These are phyloP conservation scores for Drosophila phalerata DNA, from an alignment of 2,888 invertebrate species.

Conservation along the genomic window DNA sequence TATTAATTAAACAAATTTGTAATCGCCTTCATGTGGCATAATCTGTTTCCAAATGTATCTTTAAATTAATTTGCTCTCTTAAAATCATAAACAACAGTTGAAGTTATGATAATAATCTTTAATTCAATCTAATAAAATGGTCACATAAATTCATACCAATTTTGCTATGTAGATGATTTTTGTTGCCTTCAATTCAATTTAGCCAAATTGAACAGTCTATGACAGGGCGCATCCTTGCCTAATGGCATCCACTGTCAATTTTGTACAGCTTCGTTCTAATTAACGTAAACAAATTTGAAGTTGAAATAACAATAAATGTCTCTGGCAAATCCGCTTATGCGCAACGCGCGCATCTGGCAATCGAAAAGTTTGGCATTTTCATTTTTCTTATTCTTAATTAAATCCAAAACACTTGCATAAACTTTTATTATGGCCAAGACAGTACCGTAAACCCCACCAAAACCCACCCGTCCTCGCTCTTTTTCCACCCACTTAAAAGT, in stretches of 20 bases:
- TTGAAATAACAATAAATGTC: constrained; percentile 74
- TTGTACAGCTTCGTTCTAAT: constrained; percentile 56
- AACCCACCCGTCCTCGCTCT: neutral
- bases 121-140: neutral
- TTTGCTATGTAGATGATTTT: constrained; percentile 5
- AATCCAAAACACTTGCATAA: constrained; percentile 81
- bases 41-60: neutral
- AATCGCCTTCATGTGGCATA: neutral
- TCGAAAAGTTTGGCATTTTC: constrained; percentile 78
- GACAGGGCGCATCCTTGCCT: neutral
- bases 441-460: constrained; percentile 7
- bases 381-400: constrained; percentile 82
- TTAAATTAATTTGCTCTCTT: neutral
- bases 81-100: neutral
- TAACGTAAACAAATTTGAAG: constrained; percentile 74
- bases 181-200: constrained; percentile 13
- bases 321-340: constrained; percentile 78
- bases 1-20: too few species aligned
- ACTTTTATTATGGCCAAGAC: constrained; percentile 77
- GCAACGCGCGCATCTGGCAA: constrained; percentile 82
- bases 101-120: neutral
- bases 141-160: neutral
- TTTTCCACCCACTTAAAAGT: constrained; percentile 51
- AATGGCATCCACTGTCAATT: constrained; percentile 12
- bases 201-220: constrained; percentile 17